Conservation (phyloP, 1,140 invertebrate genomes). For the Drosophila carrolli region DNA sequence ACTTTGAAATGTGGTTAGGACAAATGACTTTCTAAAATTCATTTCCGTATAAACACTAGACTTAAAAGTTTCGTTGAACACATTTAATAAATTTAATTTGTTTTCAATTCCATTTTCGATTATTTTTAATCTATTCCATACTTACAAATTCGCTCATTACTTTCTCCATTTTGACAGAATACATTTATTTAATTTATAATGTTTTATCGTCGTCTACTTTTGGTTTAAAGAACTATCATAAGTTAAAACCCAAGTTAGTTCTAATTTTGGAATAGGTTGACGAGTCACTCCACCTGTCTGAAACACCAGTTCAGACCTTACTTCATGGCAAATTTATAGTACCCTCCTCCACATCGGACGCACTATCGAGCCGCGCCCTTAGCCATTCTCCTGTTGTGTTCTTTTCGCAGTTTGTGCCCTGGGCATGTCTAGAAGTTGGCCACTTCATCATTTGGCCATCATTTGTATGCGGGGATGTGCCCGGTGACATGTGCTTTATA, state of each 20-base stretch:
- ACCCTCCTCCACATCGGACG: constrained; percentile 1
- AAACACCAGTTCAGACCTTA: not conserved
- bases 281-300: constrained; percentile 9
- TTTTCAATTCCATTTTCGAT: no score
- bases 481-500: constrained; percentile 83
- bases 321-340: constrained; percentile 25
- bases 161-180: no score
- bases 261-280: not conserved
- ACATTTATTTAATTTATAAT: no score
- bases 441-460: constrained; percentile 48
- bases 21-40: no score
- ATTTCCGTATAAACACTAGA: no score
- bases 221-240: not conserved
- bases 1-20: not conserved
- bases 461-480: constrained; percentile 80
- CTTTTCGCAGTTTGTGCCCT: constrained; percentile 56
- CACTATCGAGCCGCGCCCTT: constrained; percentile 55
- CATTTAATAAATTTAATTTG: no score
- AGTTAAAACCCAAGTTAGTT: not conserved
- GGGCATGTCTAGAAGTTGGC: constrained; percentile 71
- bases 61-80: no score
- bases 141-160: no score
- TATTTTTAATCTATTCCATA: no score
- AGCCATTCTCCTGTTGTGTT: constrained; percentile 28
- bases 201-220: not conserved